Percentiles rank a stretch among this genome's conserved stretches.
Evolutionary conservation across 2,888 invertebrate genomes (phyloP).

Genomic region (Pyrrhia umbra): DNA sequence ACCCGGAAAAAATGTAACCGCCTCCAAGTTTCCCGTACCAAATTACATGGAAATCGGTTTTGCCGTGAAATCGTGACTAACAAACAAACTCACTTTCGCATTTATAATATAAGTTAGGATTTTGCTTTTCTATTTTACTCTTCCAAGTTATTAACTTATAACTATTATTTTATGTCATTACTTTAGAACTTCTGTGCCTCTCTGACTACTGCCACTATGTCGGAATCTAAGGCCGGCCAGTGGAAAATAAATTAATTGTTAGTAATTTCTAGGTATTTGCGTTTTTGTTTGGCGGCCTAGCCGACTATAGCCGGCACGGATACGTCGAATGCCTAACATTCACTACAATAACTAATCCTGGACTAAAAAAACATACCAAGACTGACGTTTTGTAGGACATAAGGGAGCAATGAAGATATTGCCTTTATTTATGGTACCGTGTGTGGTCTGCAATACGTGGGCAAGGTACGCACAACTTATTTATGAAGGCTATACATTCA

Average conservation of each 20-base stretch:
- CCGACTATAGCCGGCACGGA: slow-evolving; percentile 33
- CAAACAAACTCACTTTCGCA: too few species aligned
- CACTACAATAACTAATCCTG: slow-evolving; percentile 35
- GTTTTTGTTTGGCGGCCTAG: slow-evolving; percentile 56
- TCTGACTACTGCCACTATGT: slow-evolving; percentile 22
- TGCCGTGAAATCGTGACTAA: too few species aligned
- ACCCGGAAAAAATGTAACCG: too few species aligned
- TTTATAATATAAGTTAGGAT: too few species aligned
- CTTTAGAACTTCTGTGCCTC: slow-evolving; percentile 25
- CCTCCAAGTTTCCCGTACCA: too few species aligned
- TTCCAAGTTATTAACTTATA: background rate
- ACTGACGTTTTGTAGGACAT: slow-evolving; percentile 21
- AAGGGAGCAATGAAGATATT: slow-evolving; percentile 40
- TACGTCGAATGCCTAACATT: slow-evolving; percentile 54
- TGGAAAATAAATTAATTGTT: slow-evolving; percentile 64
- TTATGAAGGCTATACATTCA: background rate
- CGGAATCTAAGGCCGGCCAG: slow-evolving; percentile 50
- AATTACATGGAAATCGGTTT: too few species aligned
- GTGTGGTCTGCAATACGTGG: slow-evolving; percentile 23
- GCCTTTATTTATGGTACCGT: slow-evolving; percentile 29
- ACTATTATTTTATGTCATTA: too few species aligned
- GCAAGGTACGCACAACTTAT: background rate
- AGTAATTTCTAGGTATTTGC: slow-evolving; percentile 60
- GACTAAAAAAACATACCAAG: slow-evolving; percentile 5
- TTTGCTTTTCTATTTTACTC: too few species aligned